Evolutionary conservation across 2,113 vertebrate species (phyloP).

Genomic region (Planiliza haematocheilus): DNA sequence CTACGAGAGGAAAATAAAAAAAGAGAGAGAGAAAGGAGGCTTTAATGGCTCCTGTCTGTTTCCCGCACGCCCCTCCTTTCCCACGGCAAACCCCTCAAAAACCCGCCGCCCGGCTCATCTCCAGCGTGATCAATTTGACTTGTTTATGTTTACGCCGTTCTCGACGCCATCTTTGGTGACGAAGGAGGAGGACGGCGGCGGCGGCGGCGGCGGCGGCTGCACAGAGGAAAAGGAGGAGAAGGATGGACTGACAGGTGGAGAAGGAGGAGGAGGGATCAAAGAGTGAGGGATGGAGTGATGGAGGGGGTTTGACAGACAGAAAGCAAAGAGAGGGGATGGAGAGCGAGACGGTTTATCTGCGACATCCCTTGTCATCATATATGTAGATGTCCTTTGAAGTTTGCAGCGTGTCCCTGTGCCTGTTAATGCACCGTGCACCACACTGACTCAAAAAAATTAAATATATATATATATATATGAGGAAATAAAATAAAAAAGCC

Average conservation of each 20-base stretch:
- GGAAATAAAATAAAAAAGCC: slow-evolving; percentile 34
- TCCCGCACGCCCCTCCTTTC: neutral
- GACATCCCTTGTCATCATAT: slow-evolving; percentile 63
- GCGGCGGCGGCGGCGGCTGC: too few species aligned
- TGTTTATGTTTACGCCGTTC: slow-evolving; percentile 72
- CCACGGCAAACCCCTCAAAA: slow-evolving; percentile 7
- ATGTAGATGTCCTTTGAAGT: slow-evolving; percentile 70
- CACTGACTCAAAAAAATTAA: neutral
- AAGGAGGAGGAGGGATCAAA: slow-evolving; percentile 18
- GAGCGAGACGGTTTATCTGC: slow-evolving; percentile 36
- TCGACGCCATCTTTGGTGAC: slow-evolving; percentile 68
- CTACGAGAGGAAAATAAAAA: slow-evolving; percentile 37
- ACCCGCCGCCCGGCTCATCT: slow-evolving; percentile 47
- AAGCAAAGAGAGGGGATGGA: slow-evolving; percentile 24
- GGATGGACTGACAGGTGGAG: slow-evolving; percentile 52
- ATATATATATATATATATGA: too few species aligned
- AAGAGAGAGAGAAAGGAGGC: slow-evolving; percentile 48
- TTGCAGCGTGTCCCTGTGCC: slow-evolving; percentile 33
- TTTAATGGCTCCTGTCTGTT: slow-evolving; percentile 66
- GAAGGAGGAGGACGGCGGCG: slow-evolving; percentile 32
- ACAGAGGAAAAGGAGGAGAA: slow-evolving; percentile 34
- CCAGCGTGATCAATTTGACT: slow-evolving; percentile 74
- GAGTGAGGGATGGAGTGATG: too few species aligned
- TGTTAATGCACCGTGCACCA: slow-evolving; percentile 41
- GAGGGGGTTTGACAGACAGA: slow-evolving; percentile 47